phyloP scores from a whole-genome alignment of 2,888 invertebrate species.

The Dryomyza anilis region DNA sequence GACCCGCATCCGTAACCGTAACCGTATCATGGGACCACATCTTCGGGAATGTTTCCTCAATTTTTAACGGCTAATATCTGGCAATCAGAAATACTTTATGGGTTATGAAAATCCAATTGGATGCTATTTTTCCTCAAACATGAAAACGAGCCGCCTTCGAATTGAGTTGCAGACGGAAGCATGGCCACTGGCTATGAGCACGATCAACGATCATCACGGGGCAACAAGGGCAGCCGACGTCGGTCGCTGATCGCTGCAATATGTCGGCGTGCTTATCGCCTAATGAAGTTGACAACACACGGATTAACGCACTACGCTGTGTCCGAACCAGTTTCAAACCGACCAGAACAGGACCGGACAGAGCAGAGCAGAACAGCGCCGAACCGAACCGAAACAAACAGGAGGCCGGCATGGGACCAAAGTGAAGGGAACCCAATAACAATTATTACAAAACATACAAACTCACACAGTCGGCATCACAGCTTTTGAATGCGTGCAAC shows the following conservation, averaged over 20 bases:
- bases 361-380: slow-evolving; percentile 32
- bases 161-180: slow-evolving; percentile 17
- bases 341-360: slow-evolving; percentile 30
- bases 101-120: slow-evolving; percentile 59
- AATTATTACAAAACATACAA: slow-evolving; percentile 31
- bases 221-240: not conserved
- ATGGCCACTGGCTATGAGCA: not conserved
- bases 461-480: slow-evolving; percentile 30
- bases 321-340: slow-evolving; percentile 25
- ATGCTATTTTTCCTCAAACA: slow-evolving; percentile 58
- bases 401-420: not conserved
- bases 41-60: slow-evolving; percentile 36
- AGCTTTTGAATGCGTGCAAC: too few species aligned
- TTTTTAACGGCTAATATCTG: slow-evolving; percentile 44
- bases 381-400: not conserved
- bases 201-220: not conserved
- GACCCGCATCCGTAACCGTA: too few species aligned
- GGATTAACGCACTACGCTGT: slow-evolving; percentile 58
- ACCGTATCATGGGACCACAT: slow-evolving; percentile 7
- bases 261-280: slow-evolving; percentile 61
- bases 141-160: slow-evolving; percentile 51
- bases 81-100: slow-evolving; percentile 54
- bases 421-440: slow-evolving; percentile 10
- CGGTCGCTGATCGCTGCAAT: slow-evolving; percentile 31
- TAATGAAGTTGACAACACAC: slow-evolving; percentile 63